phyloP scores from a whole-genome alignment of 2,797 vertebrate species.

The Ambastaia sidthimunki region DNA sequence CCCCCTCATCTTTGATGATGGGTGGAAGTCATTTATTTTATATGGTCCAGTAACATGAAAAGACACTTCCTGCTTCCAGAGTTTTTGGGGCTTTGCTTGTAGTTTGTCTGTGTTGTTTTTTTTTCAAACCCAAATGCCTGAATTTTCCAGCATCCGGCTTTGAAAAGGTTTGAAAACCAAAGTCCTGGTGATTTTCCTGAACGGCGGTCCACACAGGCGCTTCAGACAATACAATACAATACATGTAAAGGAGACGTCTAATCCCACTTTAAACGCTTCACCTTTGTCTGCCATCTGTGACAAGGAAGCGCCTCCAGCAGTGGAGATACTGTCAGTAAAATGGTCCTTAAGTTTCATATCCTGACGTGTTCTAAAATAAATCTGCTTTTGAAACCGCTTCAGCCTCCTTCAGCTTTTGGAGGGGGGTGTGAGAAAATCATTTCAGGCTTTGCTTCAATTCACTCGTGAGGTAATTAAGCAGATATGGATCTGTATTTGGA shows the following conservation, averaged over 20 bases:
- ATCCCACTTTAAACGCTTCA: conserved; percentile 56
- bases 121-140: neutral
- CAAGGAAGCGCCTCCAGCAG: conserved; percentile 59
- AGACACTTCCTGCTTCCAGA: conserved; percentile 20
- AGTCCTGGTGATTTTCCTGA: conserved; percentile 36
- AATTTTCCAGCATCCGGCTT: conserved; percentile 9
- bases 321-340: conserved; percentile 56
- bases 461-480: conserved; percentile 39
- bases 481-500: conserved; percentile 44
- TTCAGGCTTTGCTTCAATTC: conserved; percentile 35
- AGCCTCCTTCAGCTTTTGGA: conserved; percentile 7
- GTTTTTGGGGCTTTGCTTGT: conserved; percentile 1
- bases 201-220: conserved; percentile 36
- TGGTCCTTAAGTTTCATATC: conserved; percentile 51
- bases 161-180: conserved; percentile 13
- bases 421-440: conserved; percentile 13
- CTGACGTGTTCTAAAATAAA: conserved; percentile 48
- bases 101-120: neutral
- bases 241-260: conserved; percentile 55
- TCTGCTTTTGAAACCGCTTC: conserved; percentile 34
- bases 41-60: conserved; percentile 5
- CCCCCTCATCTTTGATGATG: conserved; percentile 70
- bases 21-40: conserved; percentile 62
- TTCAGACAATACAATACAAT: conserved; percentile 54
- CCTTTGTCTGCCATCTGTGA: conserved; percentile 53